These are phyloP conservation scores for Nicator chloris DNA, from an alignment of 2,113 vertebrate genomes.

Conservation along the genomic window DNA sequence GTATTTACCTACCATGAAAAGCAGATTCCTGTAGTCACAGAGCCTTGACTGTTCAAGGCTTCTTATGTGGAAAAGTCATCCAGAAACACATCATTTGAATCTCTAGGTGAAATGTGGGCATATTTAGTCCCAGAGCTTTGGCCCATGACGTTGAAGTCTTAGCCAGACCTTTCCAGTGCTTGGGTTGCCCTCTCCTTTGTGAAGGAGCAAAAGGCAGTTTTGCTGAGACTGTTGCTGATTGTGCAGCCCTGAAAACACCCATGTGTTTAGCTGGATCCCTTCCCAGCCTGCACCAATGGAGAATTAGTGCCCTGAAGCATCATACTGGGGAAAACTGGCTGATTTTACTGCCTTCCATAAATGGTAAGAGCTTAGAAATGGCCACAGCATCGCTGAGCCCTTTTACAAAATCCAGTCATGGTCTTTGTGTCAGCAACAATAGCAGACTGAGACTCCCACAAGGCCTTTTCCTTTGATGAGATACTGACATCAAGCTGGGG, in stretches of 20 bases:
- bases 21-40: constrained; percentile 13
- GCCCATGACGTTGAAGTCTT: background rate
- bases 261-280: background rate
- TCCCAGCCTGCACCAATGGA: background rate
- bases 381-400: background rate
- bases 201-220: background rate
- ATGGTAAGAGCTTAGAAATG: background rate
- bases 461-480: background rate
- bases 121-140: constrained; percentile 12
- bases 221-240: background rate
- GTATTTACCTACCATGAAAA: background rate
- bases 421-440: constrained; percentile 25
- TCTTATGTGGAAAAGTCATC: constrained; percentile 42
- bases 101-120: background rate
- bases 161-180: background rate
- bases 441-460: constrained; percentile 6
- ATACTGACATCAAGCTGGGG: background rate
- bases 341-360: background rate
- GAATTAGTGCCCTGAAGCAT: background rate
- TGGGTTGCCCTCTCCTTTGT: constrained; percentile 14
- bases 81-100: constrained; percentile 49
- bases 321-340: background rate
- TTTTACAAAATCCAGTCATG: background rate
- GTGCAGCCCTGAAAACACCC: background rate
- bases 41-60: background rate